These are phyloP conservation scores for Cryptus armator DNA, from an alignment of 2,888 invertebrate genomes.

Conservation along the genomic window DNA sequence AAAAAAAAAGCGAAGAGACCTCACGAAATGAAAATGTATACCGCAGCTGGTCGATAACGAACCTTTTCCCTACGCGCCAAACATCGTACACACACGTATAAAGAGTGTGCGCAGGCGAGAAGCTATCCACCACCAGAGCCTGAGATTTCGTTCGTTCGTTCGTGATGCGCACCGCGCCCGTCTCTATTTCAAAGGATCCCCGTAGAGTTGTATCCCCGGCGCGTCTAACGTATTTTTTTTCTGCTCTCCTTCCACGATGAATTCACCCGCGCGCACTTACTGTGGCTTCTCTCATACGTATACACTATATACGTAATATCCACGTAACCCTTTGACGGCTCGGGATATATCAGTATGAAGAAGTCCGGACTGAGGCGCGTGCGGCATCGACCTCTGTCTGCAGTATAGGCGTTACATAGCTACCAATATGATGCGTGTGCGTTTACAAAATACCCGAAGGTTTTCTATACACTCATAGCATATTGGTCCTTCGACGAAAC, in stretches of 20 bases:
- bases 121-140: slow-evolving; percentile 27
- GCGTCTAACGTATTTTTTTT: slow-evolving; percentile 62
- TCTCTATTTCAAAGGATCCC: slow-evolving; percentile 65
- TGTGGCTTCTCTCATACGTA: slow-evolving; percentile 34
- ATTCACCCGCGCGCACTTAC: slow-evolving; percentile 56
- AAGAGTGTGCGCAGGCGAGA: slow-evolving; percentile 16
- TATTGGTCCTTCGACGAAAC: slow-evolving; percentile 33
- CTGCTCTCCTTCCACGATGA: slow-evolving; percentile 51
- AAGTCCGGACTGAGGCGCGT: slow-evolving; percentile 23
- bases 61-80: slow-evolving; percentile 40
- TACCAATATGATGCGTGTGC: slow-evolving; percentile 27
- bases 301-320: slow-evolving; percentile 5
- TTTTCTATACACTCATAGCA: slow-evolving; percentile 9
- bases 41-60: slow-evolving; percentile 64
- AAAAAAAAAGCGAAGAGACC: background rate
- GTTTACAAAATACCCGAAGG: slow-evolving; percentile 20
- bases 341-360: slow-evolving; percentile 13
- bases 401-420: slow-evolving; percentile 8
- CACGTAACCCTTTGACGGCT: slow-evolving; percentile 49
- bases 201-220: slow-evolving; percentile 59
- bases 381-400: slow-evolving; percentile 37
- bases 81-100: slow-evolving; percentile 23
- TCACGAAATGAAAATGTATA: slow-evolving; percentile 48
- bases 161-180: slow-evolving; percentile 49
- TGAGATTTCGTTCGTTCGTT: slow-evolving; percentile 55